These are phyloP conservation scores for Pangasianodon gigas DNA, from an alignment of 2,113 vertebrate species.

Conservation along the genomic window DNA sequence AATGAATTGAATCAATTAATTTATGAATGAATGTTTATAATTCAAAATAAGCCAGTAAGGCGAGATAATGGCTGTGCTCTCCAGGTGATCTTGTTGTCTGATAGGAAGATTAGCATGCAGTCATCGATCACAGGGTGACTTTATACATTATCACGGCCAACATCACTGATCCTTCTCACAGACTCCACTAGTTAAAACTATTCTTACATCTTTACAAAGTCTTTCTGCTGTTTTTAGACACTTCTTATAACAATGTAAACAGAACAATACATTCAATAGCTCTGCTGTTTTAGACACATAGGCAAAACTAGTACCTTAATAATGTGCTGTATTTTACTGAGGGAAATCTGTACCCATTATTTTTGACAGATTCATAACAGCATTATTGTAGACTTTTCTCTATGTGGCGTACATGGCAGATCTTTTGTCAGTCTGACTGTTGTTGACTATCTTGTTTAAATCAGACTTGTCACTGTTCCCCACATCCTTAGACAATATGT, in stretches of 20 bases:
- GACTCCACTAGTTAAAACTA: constrained; percentile 34
- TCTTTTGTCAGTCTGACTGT: background rate
- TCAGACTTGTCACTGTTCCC: background rate
- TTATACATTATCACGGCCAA: constrained; percentile 50
- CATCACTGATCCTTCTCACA: constrained; percentile 51
- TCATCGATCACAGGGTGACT: constrained; percentile 56
- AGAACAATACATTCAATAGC: background rate
- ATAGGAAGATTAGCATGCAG: constrained; percentile 49
- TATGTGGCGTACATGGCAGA: background rate
- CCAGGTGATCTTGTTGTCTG: constrained; percentile 43
- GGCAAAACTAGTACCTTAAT: background rate
- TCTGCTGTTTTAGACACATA: background rate
- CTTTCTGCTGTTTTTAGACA: background rate
- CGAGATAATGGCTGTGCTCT: constrained; percentile 43
- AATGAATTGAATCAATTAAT: background rate
- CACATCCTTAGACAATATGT: background rate
- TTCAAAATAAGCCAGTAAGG: background rate
- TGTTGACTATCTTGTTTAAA: background rate
- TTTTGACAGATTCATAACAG: background rate
- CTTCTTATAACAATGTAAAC: background rate
- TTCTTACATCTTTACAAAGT: constrained; percentile 5
- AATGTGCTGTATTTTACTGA: background rate
- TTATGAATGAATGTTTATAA: background rate
- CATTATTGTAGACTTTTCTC: background rate
- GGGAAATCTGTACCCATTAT: background rate